Evolutionary conservation across 2,888 invertebrate genomes (phyloP), one percentile per base, ranked within the genome.

Genomic region (Agrypnus murinus): DNA sequence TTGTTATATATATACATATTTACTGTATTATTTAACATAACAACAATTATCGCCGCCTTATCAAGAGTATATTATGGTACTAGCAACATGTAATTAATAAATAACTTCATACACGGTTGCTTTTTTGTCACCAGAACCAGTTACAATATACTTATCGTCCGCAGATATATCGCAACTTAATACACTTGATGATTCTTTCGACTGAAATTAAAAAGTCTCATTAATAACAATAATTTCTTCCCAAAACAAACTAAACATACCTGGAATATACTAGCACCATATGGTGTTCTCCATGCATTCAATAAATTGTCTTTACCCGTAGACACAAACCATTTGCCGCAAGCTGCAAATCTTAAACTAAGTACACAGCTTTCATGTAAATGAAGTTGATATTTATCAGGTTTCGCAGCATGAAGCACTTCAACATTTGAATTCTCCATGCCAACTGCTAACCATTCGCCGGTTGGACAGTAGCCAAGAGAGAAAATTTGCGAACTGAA

Each of bases 361-460:
- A 99, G 89, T 43, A 99, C 99, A 86, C 98, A 99, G 78, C 95
- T 96, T 86, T 99, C 98, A 88, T 98, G 98, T 79, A 98, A 89
- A 84, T 97, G 93, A 71, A 99, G 89, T 86, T 98, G 97, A 87
- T 98, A 99, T 85, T 97, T 95, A 87, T 98, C 98, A 19, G 94
- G 93, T 86, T 97, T 96, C 80, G 92, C 91, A 74, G 95, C 92
- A 86, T 95, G 94, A 65, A 98, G 86, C 38, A 99, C 97, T 85
- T 99, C 98, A 73, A 99, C 97, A 85, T 96, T 95, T 5, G 96
- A 96, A 87, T 96, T 97, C 88, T 98, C 98, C 98, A 99, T 97
- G 78, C 98, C 98, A 40, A 99, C 98, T 36, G 98, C 98, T 65
- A 98, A 88, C 97, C 97, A 99, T 75, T 98, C 97, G 0, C 97